Evolutionary conservation across 2,797 vertebrate species (phyloP), one percentile per base, ranked within the genome.

Genomic region (Bradypodion ventrale): DNA sequence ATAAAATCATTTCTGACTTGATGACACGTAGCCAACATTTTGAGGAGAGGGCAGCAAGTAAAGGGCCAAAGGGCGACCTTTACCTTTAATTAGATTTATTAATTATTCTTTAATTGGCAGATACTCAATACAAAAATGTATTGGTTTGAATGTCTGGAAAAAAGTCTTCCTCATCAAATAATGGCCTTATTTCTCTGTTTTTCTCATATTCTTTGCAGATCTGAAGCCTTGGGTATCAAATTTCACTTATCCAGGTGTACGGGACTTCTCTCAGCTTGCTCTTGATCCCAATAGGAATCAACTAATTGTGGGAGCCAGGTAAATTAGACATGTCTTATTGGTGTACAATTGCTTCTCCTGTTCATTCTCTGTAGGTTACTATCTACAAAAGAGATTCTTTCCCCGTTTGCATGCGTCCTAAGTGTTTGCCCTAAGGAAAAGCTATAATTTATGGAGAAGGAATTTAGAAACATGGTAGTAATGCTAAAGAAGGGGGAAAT

Each of bases 291-390:
- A 96, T 87, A 97, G 98, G 95, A 98, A 99, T 95, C 98, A 99
- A 94, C 97, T 99, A 93, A 97, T 99, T 91, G 97, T 98, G 88
- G 98, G 98, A 95, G 98, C 98, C 94, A 99, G 98, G 98, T 99
- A 97, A 97, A 78, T 70, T 88, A 91, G 87, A 85, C 87, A 79
- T 13, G 89, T 91, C 77, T 85, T 84, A 92, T 87, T 89, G 93
- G 86, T 63, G 46, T 62, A 83, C 68, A 63, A 25, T 40, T 87
- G 60, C 83, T 85, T 62, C 80, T 90, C 77, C 69, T 68, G 15
- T 32, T 82, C 74, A 80, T 89, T 92, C 46, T 85, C 79, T 86
- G 56, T 82, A 68, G 66, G 73, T 35, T 83, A 85, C 63, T 85
- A 76, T 75, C 83, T 90, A 91, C 69, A 86, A 73, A 78, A 65